Evolutionary conservation across 2,113 vertebrate genomes (phyloP), one percentile per base, ranked within the genome.

Genomic region (Nymphicus hollandicus): DNA sequence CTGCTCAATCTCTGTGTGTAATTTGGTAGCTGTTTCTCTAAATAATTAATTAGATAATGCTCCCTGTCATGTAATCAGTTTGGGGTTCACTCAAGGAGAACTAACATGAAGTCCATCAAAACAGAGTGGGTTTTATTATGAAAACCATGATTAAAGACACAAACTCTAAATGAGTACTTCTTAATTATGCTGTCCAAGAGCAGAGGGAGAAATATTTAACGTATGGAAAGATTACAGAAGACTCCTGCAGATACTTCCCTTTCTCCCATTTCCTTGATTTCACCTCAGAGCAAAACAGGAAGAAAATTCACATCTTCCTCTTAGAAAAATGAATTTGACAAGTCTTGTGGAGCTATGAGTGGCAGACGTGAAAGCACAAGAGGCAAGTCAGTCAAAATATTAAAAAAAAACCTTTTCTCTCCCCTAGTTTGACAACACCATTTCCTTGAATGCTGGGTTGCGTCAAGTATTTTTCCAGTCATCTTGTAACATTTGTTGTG

Each of bases 41-140:
- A 96, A 93, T 91, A 94, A 96, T 94, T 95, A 91, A 95, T 96
- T 83, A 90, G 91, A 78, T 93, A 86, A 96, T 86, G 27, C 76
- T 88, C 47, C 49, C 56, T 77, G 72, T 91, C 81, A 93, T 71
- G 86, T 93, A 96, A 96, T 94, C 94, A 52, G 82, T 81, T 86
- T 88, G 90, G 47, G 25, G 88, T 90, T 97, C 90, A 91, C 79
- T 96, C 0, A 0, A 95, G 95, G 92, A 81, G 76, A 94, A 78
- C 72, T 68, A 93, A 74, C 37, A 66, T 55, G 56, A 94, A 71
- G 56, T 88, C 76, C n/a, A 44, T 91, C 72, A 81, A 91, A 91
- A 27, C n/a, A 55, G 90, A 78, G 79, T 74, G 82, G 88, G 78
- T 93, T 96, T 96, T 95, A 52, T 90, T 86, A 90, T 20, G 35